Evolutionary conservation across 1,140 invertebrate species (phyloP).

Genomic region (Pogonus chalceus): DNA sequence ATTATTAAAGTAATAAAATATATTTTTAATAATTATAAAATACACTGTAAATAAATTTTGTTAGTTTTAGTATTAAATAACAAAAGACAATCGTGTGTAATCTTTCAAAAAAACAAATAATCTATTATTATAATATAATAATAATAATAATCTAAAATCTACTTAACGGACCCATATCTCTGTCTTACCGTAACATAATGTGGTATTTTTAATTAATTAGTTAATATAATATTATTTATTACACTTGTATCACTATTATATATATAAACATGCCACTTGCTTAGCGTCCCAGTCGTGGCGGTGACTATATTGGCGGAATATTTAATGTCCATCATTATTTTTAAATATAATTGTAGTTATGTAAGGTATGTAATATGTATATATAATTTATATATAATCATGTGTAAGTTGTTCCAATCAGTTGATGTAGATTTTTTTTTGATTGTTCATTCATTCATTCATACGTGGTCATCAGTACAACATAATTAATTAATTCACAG

Average conservation of each 20-base stretch:
- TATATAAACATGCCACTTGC: background rate
- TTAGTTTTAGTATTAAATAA: too few species aligned
- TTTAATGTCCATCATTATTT: background rate
- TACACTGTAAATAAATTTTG: too few species aligned
- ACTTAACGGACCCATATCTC: too few species aligned
- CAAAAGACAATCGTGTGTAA: too few species aligned
- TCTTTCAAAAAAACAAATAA: too few species aligned
- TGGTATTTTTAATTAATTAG: too few species aligned
- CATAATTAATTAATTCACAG: background rate
- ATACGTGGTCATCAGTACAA: constrained; percentile 3
- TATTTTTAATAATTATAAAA: too few species aligned
- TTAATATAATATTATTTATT: background rate
- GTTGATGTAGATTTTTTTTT: background rate
- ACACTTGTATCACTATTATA: background rate
- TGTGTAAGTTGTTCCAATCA: too few species aligned
- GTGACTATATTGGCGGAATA: background rate
- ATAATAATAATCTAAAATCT: too few species aligned
- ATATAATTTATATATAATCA: background rate
- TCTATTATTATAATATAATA: too few species aligned
- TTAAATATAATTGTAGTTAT: background rate
- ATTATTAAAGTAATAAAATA: too few species aligned
- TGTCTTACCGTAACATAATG: too few species aligned
- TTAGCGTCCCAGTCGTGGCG: background rate
- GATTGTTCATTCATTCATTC: background rate
- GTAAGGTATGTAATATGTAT: background rate